A percentile compares a stretch with the other conserved stretches of the same genome.
Conservation (phyloP, 2,888 invertebrate genomes). For the Carcina quercana region DNA sequence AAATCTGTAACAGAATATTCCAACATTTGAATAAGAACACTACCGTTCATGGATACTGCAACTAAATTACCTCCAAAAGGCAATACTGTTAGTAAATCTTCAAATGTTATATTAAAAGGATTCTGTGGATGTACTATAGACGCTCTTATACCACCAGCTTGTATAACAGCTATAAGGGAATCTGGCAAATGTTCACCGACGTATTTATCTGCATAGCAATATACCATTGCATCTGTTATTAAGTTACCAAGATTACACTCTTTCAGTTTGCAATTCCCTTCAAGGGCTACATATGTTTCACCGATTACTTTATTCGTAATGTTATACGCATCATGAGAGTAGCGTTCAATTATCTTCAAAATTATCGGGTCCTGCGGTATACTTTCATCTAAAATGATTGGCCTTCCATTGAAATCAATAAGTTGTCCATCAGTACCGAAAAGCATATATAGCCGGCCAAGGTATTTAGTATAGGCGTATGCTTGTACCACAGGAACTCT, state of each 20-base stretch:
- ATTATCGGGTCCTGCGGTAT: conserved; percentile 79
- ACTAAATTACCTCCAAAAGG: conserved; percentile 85
- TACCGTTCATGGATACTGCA: conserved; percentile 78
- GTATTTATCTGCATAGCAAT: conserved; percentile 66
- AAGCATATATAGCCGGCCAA: conserved; percentile 83
- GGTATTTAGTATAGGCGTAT: conserved; percentile 93
- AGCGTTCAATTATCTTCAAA: conserved; percentile 73
- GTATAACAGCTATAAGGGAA: conserved; percentile 82
- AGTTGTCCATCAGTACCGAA: conserved; percentile 85
- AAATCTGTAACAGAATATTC: conserved; percentile 77
- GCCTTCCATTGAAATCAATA: conserved; percentile 74
- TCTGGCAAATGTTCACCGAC: conserved; percentile 80
- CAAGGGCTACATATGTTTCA: conserved; percentile 78
- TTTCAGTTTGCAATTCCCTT: conserved; percentile 78
- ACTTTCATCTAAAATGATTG: conserved; percentile 80
- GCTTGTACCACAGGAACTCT: conserved; percentile 90
- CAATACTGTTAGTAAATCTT: conserved; percentile 80
- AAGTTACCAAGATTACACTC: conserved; percentile 93
- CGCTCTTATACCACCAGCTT: conserved; percentile 85
- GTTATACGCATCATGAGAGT: no score
- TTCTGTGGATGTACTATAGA: conserved; percentile 68
- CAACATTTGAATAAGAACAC: conserved; percentile 75
- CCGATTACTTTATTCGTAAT: no score
- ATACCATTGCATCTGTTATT: conserved; percentile 85
- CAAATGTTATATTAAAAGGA: conserved; percentile 75